A percentile compares a stretch with the other conserved stretches of the same genome.
Evolutionary conservation across 2,113 vertebrate genomes (phyloP).

Genomic region (Sardina pilchardus): DNA sequence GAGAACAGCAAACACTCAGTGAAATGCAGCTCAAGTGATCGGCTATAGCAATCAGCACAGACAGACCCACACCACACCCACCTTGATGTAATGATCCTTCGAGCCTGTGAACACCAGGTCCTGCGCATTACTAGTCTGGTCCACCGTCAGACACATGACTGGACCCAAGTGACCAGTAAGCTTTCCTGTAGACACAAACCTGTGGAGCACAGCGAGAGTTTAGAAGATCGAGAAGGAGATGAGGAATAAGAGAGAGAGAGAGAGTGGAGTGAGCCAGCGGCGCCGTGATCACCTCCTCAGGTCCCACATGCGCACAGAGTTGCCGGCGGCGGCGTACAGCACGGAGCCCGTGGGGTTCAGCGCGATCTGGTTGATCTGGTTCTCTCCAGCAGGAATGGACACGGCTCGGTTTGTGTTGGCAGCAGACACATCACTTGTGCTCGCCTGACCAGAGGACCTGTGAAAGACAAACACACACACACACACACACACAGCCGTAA

Average conservation of each 20-base stretch:
- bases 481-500: constrained; percentile 16
- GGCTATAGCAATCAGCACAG: neutral
- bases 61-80: constrained; percentile 48
- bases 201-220: constrained; percentile 51
- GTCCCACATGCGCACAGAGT: constrained; percentile 95
- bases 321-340: constrained; percentile 92
- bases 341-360: constrained; percentile 88
- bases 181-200: constrained; percentile 95
- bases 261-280: neutral
- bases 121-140: constrained; percentile 84
- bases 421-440: constrained; percentile 80
- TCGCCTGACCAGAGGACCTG: constrained; percentile 92
- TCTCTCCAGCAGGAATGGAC: constrained; percentile 90
- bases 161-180: constrained; percentile 91
- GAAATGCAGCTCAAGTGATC: neutral
- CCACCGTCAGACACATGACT: constrained; percentile 97
- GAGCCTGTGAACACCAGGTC: constrained; percentile 95
- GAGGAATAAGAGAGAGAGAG: neutral
- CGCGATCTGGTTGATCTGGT: constrained; percentile 94
- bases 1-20: constrained; percentile 26
- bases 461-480: neutral
- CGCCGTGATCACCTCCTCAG: constrained; percentile 80
- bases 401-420: constrained; percentile 85
- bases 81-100: constrained; percentile 98
- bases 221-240: neutral